Conservation (phyloP, 2,888 invertebrate genomes). For the Germaria angustata region DNA sequence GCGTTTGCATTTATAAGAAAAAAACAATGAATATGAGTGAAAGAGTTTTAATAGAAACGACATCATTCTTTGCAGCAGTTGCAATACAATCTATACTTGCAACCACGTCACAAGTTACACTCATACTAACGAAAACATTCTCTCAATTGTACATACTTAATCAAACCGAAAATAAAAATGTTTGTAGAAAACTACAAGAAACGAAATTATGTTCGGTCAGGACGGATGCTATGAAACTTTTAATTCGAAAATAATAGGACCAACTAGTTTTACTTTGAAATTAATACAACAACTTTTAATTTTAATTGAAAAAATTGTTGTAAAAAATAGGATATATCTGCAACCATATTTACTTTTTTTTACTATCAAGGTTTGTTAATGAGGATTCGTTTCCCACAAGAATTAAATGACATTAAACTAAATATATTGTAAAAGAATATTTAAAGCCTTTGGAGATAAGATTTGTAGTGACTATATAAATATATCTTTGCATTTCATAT, state of each 20-base stretch:
- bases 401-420: too few relatives aligned
- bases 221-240: not conserved
- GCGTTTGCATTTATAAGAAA: not conserved
- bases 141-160: slow-evolving; percentile 10
- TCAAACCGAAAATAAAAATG: slow-evolving; percentile 43
- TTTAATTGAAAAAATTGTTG: too few relatives aligned
- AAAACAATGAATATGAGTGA: not conserved
- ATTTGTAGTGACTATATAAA: too few relatives aligned
- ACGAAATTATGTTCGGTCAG: slow-evolving; percentile 24
- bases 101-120: slow-evolving; percentile 5
- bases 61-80: slow-evolving; percentile 38
- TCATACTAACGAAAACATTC: not conserved
- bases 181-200: slow-evolving; percentile 34
- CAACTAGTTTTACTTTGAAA: not conserved
- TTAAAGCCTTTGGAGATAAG: too few relatives aligned
- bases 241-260: not conserved
- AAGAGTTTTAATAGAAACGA: slow-evolving; percentile 25
- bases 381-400: too few relatives aligned
- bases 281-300: too few relatives aligned
- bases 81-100: slow-evolving; percentile 35
- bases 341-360: too few relatives aligned
- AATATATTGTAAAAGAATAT: too few relatives aligned
- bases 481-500: too few relatives aligned
- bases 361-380: too few relatives aligned
- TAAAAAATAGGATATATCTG: too few relatives aligned